These are phyloP conservation scores for Platichthys stellatus DNA, from an alignment of 2,113 vertebrate species.

Conservation along the genomic window DNA sequence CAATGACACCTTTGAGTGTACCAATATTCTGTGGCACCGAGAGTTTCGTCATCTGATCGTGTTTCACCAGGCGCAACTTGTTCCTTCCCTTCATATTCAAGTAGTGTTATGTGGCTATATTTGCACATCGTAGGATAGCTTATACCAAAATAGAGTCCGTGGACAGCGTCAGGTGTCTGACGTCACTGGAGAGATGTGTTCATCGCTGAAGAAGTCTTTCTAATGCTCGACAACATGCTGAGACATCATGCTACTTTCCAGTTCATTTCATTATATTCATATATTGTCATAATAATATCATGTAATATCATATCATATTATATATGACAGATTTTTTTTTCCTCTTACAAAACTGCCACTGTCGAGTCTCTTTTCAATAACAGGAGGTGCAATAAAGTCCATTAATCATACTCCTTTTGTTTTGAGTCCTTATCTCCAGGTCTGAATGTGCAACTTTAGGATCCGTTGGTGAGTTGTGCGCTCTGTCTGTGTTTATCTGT, in stretches of 20 bases:
- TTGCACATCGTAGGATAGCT: constrained; percentile 81
- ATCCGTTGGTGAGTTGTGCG: constrained; percentile 60
- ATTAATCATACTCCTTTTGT: constrained; percentile 76
- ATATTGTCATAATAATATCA: constrained; percentile 60
- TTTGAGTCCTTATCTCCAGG: constrained; percentile 50
- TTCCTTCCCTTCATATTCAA: constrained; percentile 83
- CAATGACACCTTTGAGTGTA: constrained; percentile 76
- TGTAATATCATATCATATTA: constrained; percentile 65
- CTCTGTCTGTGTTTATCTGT: constrained; percentile 66
- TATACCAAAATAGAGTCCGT: constrained; percentile 80
- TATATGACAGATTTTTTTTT: constrained; percentile 58
- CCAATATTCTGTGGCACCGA: constrained; percentile 76
- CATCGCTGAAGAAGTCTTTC: constrained; percentile 52
- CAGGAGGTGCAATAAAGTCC: constrained; percentile 83
- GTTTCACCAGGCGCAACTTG: constrained; percentile 63
- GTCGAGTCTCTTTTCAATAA: constrained; percentile 52
- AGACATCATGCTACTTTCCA: constrained; percentile 74
- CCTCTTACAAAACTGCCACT: constrained; percentile 48
- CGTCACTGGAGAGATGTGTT: constrained; percentile 56
- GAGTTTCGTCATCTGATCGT: constrained; percentile 64
- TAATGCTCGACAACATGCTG: constrained; percentile 68
- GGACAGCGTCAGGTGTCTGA: constrained; percentile 67
- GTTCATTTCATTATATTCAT: constrained; percentile 67
- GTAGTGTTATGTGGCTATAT: constrained; percentile 79
- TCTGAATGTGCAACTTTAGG: constrained; percentile 68